These are phyloP conservation scores for Euproctis similis DNA, from an alignment of 2,888 invertebrate genomes.

Conservation along the genomic window DNA sequence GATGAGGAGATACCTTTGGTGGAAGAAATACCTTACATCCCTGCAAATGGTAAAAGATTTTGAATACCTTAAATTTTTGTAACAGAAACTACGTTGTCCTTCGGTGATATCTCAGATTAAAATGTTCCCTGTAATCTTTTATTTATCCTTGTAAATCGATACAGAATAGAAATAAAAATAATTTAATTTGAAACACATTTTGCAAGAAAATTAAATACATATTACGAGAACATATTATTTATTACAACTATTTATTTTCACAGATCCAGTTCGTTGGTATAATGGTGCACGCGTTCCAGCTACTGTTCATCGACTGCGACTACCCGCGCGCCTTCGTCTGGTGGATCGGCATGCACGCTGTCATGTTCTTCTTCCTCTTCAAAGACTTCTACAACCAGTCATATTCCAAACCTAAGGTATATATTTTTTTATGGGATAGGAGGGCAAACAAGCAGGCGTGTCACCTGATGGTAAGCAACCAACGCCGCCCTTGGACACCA, in stretches of 20 bases:
- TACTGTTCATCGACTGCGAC: slow-evolving; percentile 92
- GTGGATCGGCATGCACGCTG: slow-evolving; percentile 97
- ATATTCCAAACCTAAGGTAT: slow-evolving; percentile 69
- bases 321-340: slow-evolving; percentile 95
- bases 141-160: too few relatives aligned
- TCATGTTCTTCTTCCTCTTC: slow-evolving; percentile 97
- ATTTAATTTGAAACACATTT: too few relatives aligned
- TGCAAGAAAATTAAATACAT: too few relatives aligned
- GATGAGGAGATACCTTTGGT: slow-evolving; percentile 92
- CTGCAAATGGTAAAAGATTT: slow-evolving; percentile 96
- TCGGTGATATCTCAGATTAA: too few relatives aligned
- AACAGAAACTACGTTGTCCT: too few relatives aligned
- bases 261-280: slow-evolving; percentile 92
- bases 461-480: too few relatives aligned
- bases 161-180: too few relatives aligned
- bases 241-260: slow-evolving; percentile 21
- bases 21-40: slow-evolving; percentile 95
- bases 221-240: neutral
- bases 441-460: too few relatives aligned
- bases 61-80: too few relatives aligned
- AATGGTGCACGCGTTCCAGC: slow-evolving; percentile 94
- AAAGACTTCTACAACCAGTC: slow-evolving; percentile 94
- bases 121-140: too few relatives aligned
- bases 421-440: too few relatives aligned
- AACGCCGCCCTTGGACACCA: too few relatives aligned